A percentile compares a stretch with the other conserved stretches of the same genome.
phyloP scores from a whole-genome alignment of 2,888 invertebrate species.

The Hedychridium roseum region DNA sequence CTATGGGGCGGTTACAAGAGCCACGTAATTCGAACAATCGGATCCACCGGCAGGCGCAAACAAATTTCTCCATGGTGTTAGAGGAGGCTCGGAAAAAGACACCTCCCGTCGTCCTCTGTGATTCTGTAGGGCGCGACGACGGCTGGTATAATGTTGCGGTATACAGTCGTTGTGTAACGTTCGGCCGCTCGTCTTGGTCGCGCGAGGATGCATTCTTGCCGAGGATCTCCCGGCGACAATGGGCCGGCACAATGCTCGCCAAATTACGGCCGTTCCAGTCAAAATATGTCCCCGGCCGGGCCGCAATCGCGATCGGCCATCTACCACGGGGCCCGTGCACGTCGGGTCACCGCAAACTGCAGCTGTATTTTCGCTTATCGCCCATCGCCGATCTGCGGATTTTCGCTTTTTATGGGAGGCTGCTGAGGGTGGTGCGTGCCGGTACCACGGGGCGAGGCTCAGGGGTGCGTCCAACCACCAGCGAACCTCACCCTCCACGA shows the following conservation, averaged over 20 bases:
- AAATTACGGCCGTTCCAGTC: slow-evolving; percentile 59
- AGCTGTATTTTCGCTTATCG: slow-evolving; percentile 63
- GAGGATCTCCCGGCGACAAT: slow-evolving; percentile 42
- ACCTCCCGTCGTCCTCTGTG: not conserved
- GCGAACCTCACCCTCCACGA: slow-evolving; percentile 6
- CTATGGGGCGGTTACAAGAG: not conserved
- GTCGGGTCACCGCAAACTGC: slow-evolving; percentile 59
- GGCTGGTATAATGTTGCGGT: too few relatives aligned
- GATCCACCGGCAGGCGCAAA: slow-evolving; percentile 42
- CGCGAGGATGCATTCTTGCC: too few relatives aligned
- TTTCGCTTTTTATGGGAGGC: slow-evolving; percentile 45
- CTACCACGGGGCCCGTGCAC: slow-evolving; percentile 39
- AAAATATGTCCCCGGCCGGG: slow-evolving; percentile 49
- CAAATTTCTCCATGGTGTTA: slow-evolving; percentile 36
- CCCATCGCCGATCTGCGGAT: slow-evolving; percentile 59
- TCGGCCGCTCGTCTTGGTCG: too few relatives aligned
- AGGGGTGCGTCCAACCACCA: slow-evolving; percentile 5
- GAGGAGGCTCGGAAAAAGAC: not conserved
- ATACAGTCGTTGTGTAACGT: too few relatives aligned
- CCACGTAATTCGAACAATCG: slow-evolving; percentile 12
- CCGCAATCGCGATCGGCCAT: slow-evolving; percentile 43
- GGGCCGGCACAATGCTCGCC: slow-evolving; percentile 51
- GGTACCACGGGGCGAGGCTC: not conserved
- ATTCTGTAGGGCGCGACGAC: not conserved
- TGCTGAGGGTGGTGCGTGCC: not conserved